Evolutionary conservation across 2,888 invertebrate species (phyloP), one percentile per base, ranked within the genome.

Genomic region (Hyposoter didymator): DNA sequence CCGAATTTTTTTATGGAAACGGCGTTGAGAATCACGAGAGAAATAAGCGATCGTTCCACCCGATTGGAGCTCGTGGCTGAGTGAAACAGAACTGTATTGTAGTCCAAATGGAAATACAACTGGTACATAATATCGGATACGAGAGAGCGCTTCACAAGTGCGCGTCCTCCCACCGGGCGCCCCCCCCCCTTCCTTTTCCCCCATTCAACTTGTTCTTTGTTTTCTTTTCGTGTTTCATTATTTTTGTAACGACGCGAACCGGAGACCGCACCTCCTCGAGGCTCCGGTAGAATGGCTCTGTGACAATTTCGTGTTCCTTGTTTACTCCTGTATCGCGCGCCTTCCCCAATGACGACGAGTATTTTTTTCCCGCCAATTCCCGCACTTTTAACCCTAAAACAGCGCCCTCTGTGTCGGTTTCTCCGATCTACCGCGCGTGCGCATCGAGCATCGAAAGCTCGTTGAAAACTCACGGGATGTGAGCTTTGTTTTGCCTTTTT

Each of bases 71-170:
- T 69, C 59, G 70, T 66, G 66, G 12, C 49, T 32, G 12, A 92
- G 91, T 90, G 90, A 89, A 92, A 91, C 87, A 91, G 89, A 88
- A 91, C 91, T 89, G 91, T 91, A 76, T 89, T 91, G 90, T 88
- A 90, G 91, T 89, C 90, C 85, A 87, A 86, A 86, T 87, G 88
- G 88, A 88, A 87, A 89, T 89, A 90, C 73, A 80, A 73, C 73
- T 64, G 80, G 87, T 88, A 86, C 88, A 85, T 80, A 78, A 84
- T 84, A 82, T 45, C 73, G 62, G 66, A 80, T 72, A 73, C 78
- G 22, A 70, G 70, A 59, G 78, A 19, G 79, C 59, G 64, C 62
- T 79, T 32, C 55, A 59, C 78, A 87, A 85, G 78, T 75, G 83
- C 82, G 73, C 82, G 87, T 90, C 88, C 88, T 89, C 88, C 89